Conservation (phyloP, 1,140 invertebrate species). For the Diprion similis region DNA sequence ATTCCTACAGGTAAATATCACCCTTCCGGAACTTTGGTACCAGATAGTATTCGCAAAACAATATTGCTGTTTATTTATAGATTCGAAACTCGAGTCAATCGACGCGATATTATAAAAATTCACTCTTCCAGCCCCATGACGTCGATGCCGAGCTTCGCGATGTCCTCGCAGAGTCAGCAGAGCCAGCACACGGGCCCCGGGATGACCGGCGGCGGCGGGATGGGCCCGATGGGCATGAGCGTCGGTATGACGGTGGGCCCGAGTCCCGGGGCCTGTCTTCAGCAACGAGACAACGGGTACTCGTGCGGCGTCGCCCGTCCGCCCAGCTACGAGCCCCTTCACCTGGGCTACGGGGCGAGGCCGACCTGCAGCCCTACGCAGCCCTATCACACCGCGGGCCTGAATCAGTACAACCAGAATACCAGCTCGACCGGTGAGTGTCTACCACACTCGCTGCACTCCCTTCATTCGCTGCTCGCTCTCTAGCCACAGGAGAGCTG, state of each 20-base stretch:
- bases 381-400: conserved; percentile 67
- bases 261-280: conserved; percentile 69
- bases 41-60: neutral
- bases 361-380: conserved; percentile 72
- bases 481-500: conserved; percentile 60
- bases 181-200: conserved; percentile 53
- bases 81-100: too few species aligned
- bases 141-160: conserved; percentile 65
- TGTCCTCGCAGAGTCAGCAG: conserved; percentile 52
- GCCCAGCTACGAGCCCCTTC: conserved; percentile 70
- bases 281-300: conserved; percentile 71
- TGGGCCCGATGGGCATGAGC: conserved; percentile 61
- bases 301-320: conserved; percentile 69
- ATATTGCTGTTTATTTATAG: too few species aligned
- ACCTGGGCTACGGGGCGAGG: conserved; percentile 70
- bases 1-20: conserved; percentile 67
- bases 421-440: conserved; percentile 68
- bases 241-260: conserved; percentile 63
- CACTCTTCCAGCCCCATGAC: conserved; percentile 61
- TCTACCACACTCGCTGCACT: conserved; percentile 64
- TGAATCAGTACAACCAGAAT: conserved; percentile 68
- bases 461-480: conserved; percentile 63
- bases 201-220: conserved; percentile 55
- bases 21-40: neutral
- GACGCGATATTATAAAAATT: too few species aligned